Percentiles rank a stretch among this genome's conserved stretches.
Conservation (phyloP, 2,113 vertebrate species). For the Tonatia bakeri region DNA sequence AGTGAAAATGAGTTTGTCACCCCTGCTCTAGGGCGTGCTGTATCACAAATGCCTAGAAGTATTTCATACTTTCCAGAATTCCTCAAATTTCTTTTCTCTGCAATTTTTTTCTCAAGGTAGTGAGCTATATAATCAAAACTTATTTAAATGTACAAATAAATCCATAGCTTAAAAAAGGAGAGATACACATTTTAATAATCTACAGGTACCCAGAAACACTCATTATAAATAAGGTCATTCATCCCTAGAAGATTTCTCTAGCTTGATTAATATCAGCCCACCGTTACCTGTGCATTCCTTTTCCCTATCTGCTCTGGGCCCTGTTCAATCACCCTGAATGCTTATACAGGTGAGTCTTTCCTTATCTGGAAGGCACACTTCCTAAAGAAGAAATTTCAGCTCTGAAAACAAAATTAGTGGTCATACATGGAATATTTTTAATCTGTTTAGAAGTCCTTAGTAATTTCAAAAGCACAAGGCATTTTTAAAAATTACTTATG, state of each 20-base stretch:
- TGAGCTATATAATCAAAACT: not conserved
- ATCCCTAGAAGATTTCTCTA: not conserved
- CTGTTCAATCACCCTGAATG: not conserved
- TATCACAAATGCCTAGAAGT: not conserved
- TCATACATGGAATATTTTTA: not conserved
- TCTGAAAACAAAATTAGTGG: not conserved
- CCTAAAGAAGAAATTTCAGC: not conserved
- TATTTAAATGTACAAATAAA: constrained; percentile 11
- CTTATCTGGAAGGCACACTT: not conserved
- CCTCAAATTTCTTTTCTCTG: not conserved
- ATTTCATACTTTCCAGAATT: not conserved
- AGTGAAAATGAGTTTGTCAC: no score
- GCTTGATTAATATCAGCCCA: not conserved
- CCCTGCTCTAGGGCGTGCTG: not conserved
- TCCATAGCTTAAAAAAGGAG: not conserved
- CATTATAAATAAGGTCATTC: not conserved
- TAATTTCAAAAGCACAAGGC: not conserved
- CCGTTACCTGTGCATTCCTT: not conserved
- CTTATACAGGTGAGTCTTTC: not conserved
- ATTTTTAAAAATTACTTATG: not conserved
- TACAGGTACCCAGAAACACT: not conserved
- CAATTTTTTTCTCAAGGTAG: constrained; percentile 1
- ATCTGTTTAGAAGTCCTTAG: not conserved
- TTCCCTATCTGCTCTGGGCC: not conserved
- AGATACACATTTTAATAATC: not conserved